Evolutionary conservation across 2,113 vertebrate species (phyloP).

Genomic region (Pseudopodoces humilis): DNA sequence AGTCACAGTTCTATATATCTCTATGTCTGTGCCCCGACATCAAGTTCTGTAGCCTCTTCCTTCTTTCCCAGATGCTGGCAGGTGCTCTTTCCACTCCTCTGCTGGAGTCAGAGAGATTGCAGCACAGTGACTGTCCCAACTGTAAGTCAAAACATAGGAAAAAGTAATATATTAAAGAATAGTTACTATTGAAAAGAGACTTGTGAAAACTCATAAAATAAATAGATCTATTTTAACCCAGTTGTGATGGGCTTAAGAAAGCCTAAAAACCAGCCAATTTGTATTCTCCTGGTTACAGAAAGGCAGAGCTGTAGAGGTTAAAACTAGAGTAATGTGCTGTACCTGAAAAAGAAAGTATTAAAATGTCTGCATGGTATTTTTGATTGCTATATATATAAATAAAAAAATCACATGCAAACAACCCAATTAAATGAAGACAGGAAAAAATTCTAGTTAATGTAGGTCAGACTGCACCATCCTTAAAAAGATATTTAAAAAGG

Average conservation of each 20-base stretch:
- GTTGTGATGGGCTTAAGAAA: background rate
- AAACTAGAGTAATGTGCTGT: background rate
- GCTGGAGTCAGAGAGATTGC: background rate
- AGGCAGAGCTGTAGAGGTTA: background rate
- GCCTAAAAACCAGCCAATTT: fast-evolving
- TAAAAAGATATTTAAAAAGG: background rate
- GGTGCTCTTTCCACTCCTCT: background rate
- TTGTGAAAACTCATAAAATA: background rate
- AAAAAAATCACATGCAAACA: background rate
- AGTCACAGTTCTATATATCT: too few relatives aligned
- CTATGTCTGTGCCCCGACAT: too few relatives aligned
- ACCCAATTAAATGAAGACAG: background rate
- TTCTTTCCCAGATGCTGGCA: background rate
- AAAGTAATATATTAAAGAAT: background rate
- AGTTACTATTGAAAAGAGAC: background rate
- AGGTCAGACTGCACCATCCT: background rate
- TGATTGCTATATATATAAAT: background rate
- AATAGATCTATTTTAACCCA: background rate
- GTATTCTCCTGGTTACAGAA: background rate
- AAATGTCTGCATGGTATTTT: background rate
- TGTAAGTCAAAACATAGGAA: background rate
- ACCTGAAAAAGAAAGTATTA: background rate
- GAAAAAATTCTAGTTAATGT: background rate
- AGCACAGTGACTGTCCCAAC: background rate
- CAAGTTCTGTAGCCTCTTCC: background rate